Base-by-base conservation (phyloP, 2,113 vertebrate genomes). In the Hemibagrus wyckioides region DNA sequence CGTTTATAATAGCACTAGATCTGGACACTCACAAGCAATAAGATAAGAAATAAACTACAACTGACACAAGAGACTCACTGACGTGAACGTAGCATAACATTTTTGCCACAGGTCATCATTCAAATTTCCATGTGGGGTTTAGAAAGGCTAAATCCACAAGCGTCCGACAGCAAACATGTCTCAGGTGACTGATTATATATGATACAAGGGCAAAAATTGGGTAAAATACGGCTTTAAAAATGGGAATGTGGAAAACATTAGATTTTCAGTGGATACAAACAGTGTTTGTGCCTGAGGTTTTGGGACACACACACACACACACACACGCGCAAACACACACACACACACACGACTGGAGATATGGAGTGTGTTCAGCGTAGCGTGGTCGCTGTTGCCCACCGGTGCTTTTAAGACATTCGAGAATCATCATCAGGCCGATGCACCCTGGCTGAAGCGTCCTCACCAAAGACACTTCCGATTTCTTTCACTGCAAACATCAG, bases 401-500 rank as follows among this genome's bases (percentile, higher is more conserved):
- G 56, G 57, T 28, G 71, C 15, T 85, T 85, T 61, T 44, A 11
- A 44, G 54, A 61, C 23, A 61, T 85, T 15, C 63, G 69, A 25
- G 54, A 39, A 85, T 85, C 52, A 59, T 15, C 61, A 30, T 41
- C 59, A 50, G 33, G 33, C 71, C 9, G 54, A 36, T 61, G 25
- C 48, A 59, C 25, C 15, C 84, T 30, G 65, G 73, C 71, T 77
- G 44, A 39, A 80, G 9, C 54, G 14, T 80, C 52, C 54, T 57
- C 0, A 4, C 36, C 30, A 39, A 54, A 80, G 52, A 59, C 54
- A 57, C 54, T 57, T 80, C 54, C 50, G 56, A 56, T 80, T 80
- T 56, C 79, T 57, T 80, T 80, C 25, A 59, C 11, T 39, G 54
- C 79, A 56, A 59, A 80, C 54, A 80, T 59, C 52, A 59, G 52